These are phyloP conservation scores for Tretioscincus oriximinensis DNA, from an alignment of 2,113 vertebrate species.

Conservation along the genomic window DNA sequence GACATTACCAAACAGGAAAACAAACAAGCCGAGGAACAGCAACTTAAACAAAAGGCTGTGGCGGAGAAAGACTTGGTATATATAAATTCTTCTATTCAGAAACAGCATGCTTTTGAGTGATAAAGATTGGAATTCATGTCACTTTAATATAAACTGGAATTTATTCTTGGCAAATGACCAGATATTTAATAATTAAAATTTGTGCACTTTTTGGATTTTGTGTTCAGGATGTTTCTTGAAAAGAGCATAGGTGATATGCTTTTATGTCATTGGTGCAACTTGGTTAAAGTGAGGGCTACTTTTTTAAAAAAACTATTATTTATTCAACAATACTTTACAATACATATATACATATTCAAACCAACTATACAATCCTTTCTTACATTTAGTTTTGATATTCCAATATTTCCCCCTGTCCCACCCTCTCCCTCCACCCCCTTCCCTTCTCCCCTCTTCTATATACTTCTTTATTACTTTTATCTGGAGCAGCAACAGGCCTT, in stretches of 20 bases:
- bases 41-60: slow-evolving; percentile 85
- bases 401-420: too few species aligned
- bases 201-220: not conserved
- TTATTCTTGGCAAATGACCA: not conserved
- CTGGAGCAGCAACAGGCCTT: too few species aligned
- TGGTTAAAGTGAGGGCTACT: not conserved
- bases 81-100: not conserved
- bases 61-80: slow-evolving; percentile 89
- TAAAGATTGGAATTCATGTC: not conserved
- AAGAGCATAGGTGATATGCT: not conserved
- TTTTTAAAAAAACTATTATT: not conserved
- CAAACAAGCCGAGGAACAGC: slow-evolving; percentile 70
- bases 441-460: too few species aligned
- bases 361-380: too few species aligned
- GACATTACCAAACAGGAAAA: slow-evolving; percentile 62
- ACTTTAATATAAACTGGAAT: not conserved
- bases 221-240: not conserved
- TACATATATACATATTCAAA: too few species aligned
- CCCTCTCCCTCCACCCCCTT: too few species aligned
- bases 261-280: not conserved
- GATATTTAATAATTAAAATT: not conserved
- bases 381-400: too few species aligned
- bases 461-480: too few species aligned
- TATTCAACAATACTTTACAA: too few species aligned
- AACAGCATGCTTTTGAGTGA: not conserved